Base-by-base conservation (phyloP, 2,113 vertebrate genomes). In the Urocynchramus pylzowi region DNA sequence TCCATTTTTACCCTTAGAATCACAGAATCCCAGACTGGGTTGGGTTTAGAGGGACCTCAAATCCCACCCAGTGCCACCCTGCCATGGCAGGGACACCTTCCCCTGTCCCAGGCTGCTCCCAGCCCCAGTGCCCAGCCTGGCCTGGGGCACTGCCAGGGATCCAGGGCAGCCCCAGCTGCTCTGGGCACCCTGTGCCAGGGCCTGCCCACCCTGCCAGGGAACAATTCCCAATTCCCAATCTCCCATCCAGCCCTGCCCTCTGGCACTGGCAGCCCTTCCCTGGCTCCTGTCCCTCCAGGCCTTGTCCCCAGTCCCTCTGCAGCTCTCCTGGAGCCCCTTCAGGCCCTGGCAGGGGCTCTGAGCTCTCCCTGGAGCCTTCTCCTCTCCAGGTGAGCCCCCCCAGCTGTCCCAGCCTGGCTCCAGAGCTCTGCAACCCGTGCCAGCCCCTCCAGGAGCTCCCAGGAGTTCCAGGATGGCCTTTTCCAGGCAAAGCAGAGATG, bases 201-300 rank as follows among this genome's bases (percentile, higher is more conserved):
- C 41, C 82, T 75, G 11, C 59, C 33, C 77, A 44, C 61, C 77
- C 77, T 67, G 3, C 53, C 67, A 59, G 53, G 78, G 65, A 70
- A 70, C 79, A 82, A 82, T 82, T 70, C 79, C 65, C 50, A 1
- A 52, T 28, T 52, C 12, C 54, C 80, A 14, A 35, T 0, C 9
- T 61, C 80, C 80, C 80, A 60, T 0, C 61, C 12, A 54, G 2
- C 26, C 39, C 49, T 79, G 33, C 49, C 33, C 49, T 79, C 74
- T 42, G 60, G 14, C 76, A 52, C 5, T 64, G 76, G 60, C 9
- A 65, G 39, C 50, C 80, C 44, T 71, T 71, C 80, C 80, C 80
- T 71, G 45, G 0, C 0, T 71, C 23, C 67, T 83, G 80, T 3
- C 67, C 45, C 67, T 60, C 2, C 24, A 14, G 0, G 0, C 79